phyloP scores from a whole-genome alignment of 2,888 invertebrate genomes.

The Polylopha cassiicola region DNA sequence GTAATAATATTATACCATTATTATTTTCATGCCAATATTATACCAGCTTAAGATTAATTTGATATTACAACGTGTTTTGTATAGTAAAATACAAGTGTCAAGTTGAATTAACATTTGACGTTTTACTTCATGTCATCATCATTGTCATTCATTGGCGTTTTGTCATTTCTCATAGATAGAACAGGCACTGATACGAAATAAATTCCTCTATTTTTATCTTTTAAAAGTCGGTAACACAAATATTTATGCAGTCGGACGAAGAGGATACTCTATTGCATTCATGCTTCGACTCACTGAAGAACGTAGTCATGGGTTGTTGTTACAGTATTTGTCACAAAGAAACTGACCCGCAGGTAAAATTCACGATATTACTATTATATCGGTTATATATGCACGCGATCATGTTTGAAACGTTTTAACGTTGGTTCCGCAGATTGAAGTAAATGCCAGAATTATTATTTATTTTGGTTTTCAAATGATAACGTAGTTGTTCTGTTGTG shows the following conservation, averaged over 20 bases:
- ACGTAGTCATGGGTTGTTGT: conserved; percentile 81
- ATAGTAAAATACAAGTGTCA: conserved; percentile 8
- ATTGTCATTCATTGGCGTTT: conserved; percentile 8
- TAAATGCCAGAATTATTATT: too few species aligned
- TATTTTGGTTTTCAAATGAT: too few species aligned
- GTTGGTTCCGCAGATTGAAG: too few species aligned
- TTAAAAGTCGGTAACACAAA: conserved; percentile 54
- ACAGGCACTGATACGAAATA: conserved; percentile 19
- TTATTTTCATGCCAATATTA: too few species aligned
- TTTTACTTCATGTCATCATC: conserved; percentile 10
- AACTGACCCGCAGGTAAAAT: conserved; percentile 80
- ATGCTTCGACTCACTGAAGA: conserved; percentile 70
- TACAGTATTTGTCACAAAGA: conserved; percentile 86
- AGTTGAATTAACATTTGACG: conserved; percentile 13
- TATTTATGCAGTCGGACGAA: conserved; percentile 70
- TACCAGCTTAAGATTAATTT: neutral
- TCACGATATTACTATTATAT: conserved; percentile 16
- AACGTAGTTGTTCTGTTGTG: conserved; percentile 27
- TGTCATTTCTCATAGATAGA: conserved; percentile 12
- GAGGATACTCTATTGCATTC: conserved; percentile 67
- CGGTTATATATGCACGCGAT: conserved; percentile 12
- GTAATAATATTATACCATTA: too few species aligned
- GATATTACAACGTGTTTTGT: neutral
- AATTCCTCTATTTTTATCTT: conserved; percentile 60
- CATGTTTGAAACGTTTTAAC: conserved; percentile 9